Percentiles rank a stretch among this genome's conserved stretches.
Evolutionary conservation across 2,888 invertebrate species (phyloP).

Genomic region (Ormyrus rosae): DNA sequence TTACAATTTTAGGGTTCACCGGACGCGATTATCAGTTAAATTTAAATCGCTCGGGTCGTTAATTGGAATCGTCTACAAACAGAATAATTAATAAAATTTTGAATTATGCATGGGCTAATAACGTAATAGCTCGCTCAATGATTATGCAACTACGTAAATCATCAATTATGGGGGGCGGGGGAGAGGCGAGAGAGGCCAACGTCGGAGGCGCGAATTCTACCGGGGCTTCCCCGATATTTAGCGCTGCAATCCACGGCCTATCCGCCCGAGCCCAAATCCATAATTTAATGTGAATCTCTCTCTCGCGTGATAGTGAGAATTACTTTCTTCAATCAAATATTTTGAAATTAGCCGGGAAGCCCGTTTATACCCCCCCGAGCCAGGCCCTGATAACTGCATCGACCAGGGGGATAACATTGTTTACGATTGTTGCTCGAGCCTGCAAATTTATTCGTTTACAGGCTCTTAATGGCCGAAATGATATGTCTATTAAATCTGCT

Average conservation of each 20-base stretch:
- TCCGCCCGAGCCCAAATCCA: slow-evolving; percentile 10
- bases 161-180: slow-evolving; percentile 18
- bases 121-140: slow-evolving; percentile 36
- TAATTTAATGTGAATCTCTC: slow-evolving; percentile 29
- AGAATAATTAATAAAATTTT: slow-evolving; percentile 49
- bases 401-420: slow-evolving; percentile 8
- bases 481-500: neutral
- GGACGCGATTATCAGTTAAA: slow-evolving; percentile 4
- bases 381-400: slow-evolving; percentile 11
- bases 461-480: neutral
- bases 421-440: slow-evolving; percentile 32
- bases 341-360: slow-evolving; percentile 44
- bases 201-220: too few relatives aligned
- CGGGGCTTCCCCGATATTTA: slow-evolving; percentile 24
- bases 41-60: slow-evolving; percentile 8
- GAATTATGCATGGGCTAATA: slow-evolving; percentile 46
- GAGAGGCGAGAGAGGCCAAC: too few relatives aligned
- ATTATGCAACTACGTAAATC: slow-evolving; percentile 43
- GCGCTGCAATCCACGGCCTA: slow-evolving; percentile 14
- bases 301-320: slow-evolving; percentile 16
- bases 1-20: slow-evolving; percentile 18
- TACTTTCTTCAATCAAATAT: slow-evolving; percentile 52
- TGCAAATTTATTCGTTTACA: slow-evolving; percentile 1
- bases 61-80: slow-evolving; percentile 31
- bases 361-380: neutral